Conservation (phyloP, 1,140 invertebrate genomes). For the Caenorhabditis remanei region DNA sequence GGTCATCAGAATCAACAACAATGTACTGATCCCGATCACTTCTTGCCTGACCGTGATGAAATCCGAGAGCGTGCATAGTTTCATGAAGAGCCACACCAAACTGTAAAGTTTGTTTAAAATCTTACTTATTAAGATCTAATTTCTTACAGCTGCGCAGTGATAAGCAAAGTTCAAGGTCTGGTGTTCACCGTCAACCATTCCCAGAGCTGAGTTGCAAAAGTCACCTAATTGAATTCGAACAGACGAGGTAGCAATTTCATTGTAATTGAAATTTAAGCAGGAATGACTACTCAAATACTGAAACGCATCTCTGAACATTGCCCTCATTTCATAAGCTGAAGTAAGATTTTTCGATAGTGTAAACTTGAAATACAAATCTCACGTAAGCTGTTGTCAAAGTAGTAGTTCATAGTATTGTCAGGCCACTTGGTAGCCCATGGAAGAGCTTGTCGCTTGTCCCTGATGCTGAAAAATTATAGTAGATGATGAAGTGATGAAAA, state of each 20-base stretch:
- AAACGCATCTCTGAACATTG: conserved; percentile 31
- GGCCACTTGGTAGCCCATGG: neutral
- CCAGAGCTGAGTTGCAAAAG: neutral
- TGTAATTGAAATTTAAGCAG: neutral
- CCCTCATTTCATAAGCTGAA: conserved; percentile 1
- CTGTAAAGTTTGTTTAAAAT: neutral
- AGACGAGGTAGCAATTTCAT: neutral
- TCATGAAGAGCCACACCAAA: conserved; percentile 25
- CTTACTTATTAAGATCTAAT: neutral
- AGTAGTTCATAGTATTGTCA: neutral
- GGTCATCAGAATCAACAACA: neutral
- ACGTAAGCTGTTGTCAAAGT: conserved; percentile 3
- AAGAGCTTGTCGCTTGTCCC: neutral
- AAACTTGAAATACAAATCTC: neutral
- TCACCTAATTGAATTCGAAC: neutral
- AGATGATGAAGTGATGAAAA: neutral
- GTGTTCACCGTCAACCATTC: neutral
- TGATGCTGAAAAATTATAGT: neutral
- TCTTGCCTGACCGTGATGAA: conserved; percentile 21
- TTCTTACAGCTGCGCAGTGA: neutral
- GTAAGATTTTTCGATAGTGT: neutral
- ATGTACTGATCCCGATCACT: conserved; percentile 13
- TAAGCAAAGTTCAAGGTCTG: neutral
- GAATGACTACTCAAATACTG: neutral
- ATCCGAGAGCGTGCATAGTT: conserved; percentile 30